Percentiles rank a stretch among this genome's conserved stretches.
phyloP scores from a whole-genome alignment of 2,113 vertebrate species.

The Microcebus ravelobensis region DNA sequence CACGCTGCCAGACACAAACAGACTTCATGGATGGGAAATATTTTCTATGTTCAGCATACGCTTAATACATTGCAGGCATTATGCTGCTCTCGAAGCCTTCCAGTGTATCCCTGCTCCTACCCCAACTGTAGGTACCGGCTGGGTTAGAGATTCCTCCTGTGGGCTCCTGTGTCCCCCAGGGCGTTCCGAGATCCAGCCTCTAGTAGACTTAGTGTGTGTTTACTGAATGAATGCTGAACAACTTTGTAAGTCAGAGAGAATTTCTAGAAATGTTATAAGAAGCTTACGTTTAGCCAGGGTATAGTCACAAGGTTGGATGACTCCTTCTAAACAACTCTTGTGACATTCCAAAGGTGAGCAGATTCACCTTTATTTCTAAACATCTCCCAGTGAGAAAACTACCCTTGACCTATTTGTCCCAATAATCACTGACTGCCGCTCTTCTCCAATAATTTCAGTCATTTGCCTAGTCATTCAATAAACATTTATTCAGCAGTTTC shows the following conservation, averaged over 20 bases:
- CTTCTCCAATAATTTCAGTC: conserved; percentile 21
- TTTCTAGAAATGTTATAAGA: conserved; percentile 48
- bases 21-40: conserved; percentile 22
- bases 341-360: neutral
- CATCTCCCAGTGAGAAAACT: neutral
- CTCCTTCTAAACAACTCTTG: neutral
- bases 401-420: neutral
- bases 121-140: neutral
- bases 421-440: neutral
- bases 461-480: neutral
- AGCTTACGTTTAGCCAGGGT: neutral
- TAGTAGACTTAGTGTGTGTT: neutral
- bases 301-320: neutral
- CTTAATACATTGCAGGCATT: conserved; percentile 16
- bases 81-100: neutral
- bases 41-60: neutral
- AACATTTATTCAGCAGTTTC: neutral
- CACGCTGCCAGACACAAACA: neutral
- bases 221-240: neutral
- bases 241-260: conserved; percentile 8
- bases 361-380: conserved; percentile 22
- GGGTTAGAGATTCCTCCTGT: neutral
- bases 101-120: neutral
- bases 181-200: neutral
- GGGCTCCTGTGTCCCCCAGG: neutral